A percentile compares a stretch with the other conserved stretches of the same genome.
Conservation (phyloP, 2,797 vertebrate species). For the Natrix natrix region DNA sequence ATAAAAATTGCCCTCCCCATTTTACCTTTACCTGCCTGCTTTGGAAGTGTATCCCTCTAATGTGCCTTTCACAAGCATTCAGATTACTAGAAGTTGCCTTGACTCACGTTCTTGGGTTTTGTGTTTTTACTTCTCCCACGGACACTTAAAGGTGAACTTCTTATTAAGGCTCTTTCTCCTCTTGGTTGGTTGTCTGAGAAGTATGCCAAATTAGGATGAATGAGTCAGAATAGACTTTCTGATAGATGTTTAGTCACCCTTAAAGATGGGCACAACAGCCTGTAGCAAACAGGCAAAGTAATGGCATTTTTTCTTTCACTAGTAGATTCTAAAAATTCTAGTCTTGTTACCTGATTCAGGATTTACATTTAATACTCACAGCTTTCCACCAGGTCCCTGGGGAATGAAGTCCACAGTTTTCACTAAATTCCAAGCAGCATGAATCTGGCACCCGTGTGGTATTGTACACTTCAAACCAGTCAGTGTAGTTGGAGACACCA, state of each 20-base stretch:
- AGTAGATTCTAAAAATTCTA: not conserved
- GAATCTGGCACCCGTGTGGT: conserved; percentile 90
- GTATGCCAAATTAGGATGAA: not conserved
- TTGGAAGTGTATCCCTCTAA: not conserved
- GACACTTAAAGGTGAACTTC: not conserved
- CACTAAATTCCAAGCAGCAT: conserved; percentile 97
- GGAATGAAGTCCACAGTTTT: conserved; percentile 91
- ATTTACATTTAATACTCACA: conserved; percentile 71
- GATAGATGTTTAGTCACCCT: not conserved
- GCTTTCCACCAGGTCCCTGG: conserved; percentile 98
- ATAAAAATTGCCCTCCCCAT: not conserved
- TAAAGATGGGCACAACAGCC: not conserved
- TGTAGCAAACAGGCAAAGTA: not conserved
- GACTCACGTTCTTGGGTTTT: not conserved
- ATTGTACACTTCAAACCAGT: conserved; percentile 98
- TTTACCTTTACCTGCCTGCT: not conserved
- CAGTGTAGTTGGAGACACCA: conserved; percentile 96
- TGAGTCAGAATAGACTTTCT: not conserved
- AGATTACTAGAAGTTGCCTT: not conserved
- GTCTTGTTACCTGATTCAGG: not conserved
- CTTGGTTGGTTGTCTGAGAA: not conserved
- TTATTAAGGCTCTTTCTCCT: not conserved
- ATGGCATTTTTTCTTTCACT: not conserved
- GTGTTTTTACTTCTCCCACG: not conserved
- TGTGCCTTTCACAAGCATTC: not conserved